Conservation (phyloP, 2,888 invertebrate species). For the Tipula helvola region DNA sequence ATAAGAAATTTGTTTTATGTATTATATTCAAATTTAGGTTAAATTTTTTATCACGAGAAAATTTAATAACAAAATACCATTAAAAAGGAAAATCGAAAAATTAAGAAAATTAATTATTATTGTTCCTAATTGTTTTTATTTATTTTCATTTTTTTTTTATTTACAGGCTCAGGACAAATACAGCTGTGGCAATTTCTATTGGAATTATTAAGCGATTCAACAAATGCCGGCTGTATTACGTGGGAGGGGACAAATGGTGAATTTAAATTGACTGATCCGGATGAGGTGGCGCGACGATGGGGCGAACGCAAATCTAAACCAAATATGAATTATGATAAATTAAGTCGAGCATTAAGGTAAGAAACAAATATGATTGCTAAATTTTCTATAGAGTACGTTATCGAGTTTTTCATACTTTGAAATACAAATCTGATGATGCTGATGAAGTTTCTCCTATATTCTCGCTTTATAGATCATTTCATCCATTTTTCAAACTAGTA, state of each 20-base stretch:
- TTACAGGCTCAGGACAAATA: slow-evolving; percentile 85
- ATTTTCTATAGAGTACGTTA: background rate
- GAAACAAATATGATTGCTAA: slow-evolving; percentile 17
- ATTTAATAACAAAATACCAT: background rate
- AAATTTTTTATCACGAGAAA: background rate
- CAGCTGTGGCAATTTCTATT: slow-evolving; percentile 98
- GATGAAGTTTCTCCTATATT: too few species aligned
- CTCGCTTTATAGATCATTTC: too few species aligned
- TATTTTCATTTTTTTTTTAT: background rate
- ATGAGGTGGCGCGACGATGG: slow-evolving; percentile 96
- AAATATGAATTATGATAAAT: slow-evolving; percentile 99
- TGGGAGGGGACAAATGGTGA: slow-evolving; percentile 99
- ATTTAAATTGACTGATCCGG: slow-evolving; percentile 96
- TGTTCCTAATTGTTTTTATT: background rate
- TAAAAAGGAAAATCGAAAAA: background rate
- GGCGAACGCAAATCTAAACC: slow-evolving; percentile 98
- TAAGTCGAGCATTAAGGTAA: slow-evolving; percentile 90
- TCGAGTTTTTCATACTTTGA: too few species aligned
- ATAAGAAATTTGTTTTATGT: background rate
- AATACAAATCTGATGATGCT: too few species aligned
- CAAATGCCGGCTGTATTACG: slow-evolving; percentile 92
- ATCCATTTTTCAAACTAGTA: too few species aligned
- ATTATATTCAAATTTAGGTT: background rate
- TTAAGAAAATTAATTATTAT: background rate
- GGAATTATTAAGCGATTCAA: slow-evolving; percentile 89